These are phyloP conservation scores for Zapornia atra DNA, from an alignment of 2,113 vertebrate species.

Conservation along the genomic window DNA sequence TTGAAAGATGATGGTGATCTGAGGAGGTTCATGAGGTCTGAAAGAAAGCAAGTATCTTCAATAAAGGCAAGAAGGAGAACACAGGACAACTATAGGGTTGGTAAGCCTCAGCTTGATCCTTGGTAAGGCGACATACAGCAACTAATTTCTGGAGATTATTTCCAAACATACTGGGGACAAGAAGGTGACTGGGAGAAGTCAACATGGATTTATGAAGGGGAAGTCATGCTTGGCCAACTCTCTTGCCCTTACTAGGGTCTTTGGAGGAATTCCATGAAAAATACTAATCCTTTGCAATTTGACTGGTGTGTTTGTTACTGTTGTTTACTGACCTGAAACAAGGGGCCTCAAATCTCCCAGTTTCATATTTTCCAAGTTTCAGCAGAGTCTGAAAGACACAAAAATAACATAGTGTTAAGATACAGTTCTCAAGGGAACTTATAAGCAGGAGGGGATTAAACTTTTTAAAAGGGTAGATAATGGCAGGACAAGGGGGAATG, in stretches of 20 bases:
- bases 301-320: background rate
- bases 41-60: background rate
- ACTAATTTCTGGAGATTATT: background rate
- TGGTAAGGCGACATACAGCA: background rate
- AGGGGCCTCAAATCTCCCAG: background rate
- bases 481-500: too few relatives aligned
- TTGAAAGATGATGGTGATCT: background rate
- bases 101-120: background rate
- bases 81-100: background rate
- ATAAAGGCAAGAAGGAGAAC: background rate
- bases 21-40: background rate
- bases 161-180: background rate
- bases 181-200: background rate
- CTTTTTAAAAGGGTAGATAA: too few relatives aligned
- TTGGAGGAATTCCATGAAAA: background rate
- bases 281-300: background rate
- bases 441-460: too few relatives aligned
- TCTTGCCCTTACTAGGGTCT: background rate
- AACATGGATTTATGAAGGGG: background rate
- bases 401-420: background rate
- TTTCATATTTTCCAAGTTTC: background rate
- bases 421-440: background rate
- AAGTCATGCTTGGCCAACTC: background rate
- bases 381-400: background rate
- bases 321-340: background rate